Evolutionary conservation across 2,113 vertebrate genomes (phyloP).

Genomic region (Notarius quadriscutis): DNA sequence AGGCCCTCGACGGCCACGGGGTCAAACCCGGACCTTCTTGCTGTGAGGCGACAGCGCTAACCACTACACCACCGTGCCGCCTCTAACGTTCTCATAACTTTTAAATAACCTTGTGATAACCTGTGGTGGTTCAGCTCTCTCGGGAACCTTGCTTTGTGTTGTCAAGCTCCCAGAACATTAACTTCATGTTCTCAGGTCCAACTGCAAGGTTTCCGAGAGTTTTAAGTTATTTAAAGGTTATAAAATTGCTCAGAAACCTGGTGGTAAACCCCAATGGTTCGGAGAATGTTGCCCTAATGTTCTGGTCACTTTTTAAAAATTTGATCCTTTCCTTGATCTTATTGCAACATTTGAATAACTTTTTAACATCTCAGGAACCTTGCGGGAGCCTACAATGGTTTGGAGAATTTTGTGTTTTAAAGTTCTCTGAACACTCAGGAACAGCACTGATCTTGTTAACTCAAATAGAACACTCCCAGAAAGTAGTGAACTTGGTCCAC

Average conservation of each 20-base stretch:
- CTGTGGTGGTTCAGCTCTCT: background rate
- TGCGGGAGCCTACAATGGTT: background rate
- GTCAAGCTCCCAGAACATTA: background rate
- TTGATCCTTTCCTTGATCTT: background rate
- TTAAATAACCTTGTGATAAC: background rate
- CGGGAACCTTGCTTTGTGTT: background rate
- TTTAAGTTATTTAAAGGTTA: background rate
- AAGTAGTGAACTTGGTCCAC: background rate
- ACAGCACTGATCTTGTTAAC: background rate
- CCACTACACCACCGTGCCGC: too few relatives aligned
- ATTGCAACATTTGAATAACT: too few relatives aligned
- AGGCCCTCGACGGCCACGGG: too few relatives aligned
- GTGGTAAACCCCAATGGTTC: background rate
- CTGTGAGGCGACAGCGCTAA: too few relatives aligned
- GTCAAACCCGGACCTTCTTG: too few relatives aligned
- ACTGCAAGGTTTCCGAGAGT: background rate
- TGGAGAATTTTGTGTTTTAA: background rate
- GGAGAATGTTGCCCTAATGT: background rate
- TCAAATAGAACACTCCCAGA: background rate
- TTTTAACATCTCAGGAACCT: background rate
- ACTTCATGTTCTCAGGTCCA: background rate
- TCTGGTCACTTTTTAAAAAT: background rate
- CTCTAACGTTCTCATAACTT: background rate
- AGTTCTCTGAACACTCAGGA: background rate
- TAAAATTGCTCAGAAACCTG: background rate